A percentile compares a stretch with the other conserved stretches of the same genome.
These are phyloP conservation scores for Apodemus sylvaticus DNA, from an alignment of 2,113 vertebrate species.

Conservation along the genomic window DNA sequence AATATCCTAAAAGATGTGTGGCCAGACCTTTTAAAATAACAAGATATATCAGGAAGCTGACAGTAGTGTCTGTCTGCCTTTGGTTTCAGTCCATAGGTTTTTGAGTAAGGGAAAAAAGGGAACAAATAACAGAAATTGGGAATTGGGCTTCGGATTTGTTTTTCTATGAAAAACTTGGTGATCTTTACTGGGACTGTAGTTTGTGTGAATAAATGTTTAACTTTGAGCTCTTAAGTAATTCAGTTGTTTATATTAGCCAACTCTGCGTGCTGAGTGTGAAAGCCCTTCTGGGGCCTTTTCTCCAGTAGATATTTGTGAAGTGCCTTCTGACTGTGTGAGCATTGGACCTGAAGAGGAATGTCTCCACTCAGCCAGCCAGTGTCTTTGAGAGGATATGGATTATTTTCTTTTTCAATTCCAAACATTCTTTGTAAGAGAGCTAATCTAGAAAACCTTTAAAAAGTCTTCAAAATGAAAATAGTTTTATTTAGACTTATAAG, in stretches of 20 bases:
- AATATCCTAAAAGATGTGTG: constrained; percentile 22
- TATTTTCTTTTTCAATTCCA: constrained; percentile 55
- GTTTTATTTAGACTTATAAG: constrained; percentile 31
- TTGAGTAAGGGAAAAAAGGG: neutral
- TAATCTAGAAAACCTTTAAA: constrained; percentile 26
- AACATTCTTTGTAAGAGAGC: constrained; percentile 40
- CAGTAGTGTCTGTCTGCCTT: neutral
- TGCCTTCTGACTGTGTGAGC: constrained; percentile 11
- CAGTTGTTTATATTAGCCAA: neutral
- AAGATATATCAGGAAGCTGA: constrained; percentile 7
- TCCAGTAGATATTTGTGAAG: constrained; percentile 21
- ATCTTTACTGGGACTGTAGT: neutral
- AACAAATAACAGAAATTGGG: constrained; percentile 45
- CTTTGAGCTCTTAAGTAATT: constrained; percentile 22
- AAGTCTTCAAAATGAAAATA: constrained; percentile 26
- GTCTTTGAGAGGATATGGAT: constrained; percentile 62
- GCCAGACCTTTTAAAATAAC: neutral
- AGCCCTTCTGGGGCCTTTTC: neutral
- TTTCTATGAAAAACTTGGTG: neutral
- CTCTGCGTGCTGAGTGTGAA: neutral
- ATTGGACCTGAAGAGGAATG: neutral
- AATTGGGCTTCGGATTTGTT: constrained; percentile 13
- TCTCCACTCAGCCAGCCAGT: neutral
- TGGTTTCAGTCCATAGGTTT: neutral
- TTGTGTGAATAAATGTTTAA: constrained; percentile 25